These are phyloP conservation scores for Hypercompe scribonia DNA, from an alignment of 2,888 invertebrate genomes.

Conservation along the genomic window DNA sequence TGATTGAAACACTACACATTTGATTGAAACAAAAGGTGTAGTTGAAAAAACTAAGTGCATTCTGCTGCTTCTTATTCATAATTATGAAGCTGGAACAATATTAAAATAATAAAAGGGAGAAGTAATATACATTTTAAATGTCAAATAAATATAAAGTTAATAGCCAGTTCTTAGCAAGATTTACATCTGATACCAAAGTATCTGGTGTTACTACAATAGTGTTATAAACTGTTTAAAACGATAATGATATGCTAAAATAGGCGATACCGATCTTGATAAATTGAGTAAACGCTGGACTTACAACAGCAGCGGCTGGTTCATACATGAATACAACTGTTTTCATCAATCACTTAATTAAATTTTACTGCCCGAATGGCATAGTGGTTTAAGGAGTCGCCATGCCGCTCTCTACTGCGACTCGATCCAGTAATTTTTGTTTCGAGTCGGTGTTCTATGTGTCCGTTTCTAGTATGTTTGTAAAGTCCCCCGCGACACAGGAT, in stretches of 20 bases:
- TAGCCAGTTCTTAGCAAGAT: not conserved
- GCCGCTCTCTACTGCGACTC: too few relatives aligned
- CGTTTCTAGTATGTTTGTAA: too few relatives aligned
- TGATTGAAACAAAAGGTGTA: not conserved
- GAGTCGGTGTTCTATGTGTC: too few relatives aligned
- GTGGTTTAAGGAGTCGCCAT: too few relatives aligned
- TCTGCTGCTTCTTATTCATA: not conserved
- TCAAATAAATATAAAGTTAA: not conserved
- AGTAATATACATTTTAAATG: not conserved
- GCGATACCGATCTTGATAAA: slow-evolving; percentile 29
- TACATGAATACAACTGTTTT: not conserved
- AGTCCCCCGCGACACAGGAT: too few relatives aligned
- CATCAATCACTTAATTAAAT: slow-evolving; percentile 30
- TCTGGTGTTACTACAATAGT: not conserved
- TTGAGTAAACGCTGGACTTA: slow-evolving; percentile 12
- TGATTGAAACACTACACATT: too few relatives aligned
- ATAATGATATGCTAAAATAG: slow-evolving; percentile 9
- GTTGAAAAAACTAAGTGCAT: not conserved
- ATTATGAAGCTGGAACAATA: not conserved
- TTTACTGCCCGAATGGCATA: too few relatives aligned
- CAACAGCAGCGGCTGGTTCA: not conserved
- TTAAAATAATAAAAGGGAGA: not conserved
- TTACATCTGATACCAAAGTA: not conserved
- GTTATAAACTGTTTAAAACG: slow-evolving; percentile 9
- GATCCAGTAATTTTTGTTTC: too few relatives aligned